Evolutionary conservation across 1,140 invertebrate genomes (phyloP).

Genomic region (Stratiolaelaps scimitus): DNA sequence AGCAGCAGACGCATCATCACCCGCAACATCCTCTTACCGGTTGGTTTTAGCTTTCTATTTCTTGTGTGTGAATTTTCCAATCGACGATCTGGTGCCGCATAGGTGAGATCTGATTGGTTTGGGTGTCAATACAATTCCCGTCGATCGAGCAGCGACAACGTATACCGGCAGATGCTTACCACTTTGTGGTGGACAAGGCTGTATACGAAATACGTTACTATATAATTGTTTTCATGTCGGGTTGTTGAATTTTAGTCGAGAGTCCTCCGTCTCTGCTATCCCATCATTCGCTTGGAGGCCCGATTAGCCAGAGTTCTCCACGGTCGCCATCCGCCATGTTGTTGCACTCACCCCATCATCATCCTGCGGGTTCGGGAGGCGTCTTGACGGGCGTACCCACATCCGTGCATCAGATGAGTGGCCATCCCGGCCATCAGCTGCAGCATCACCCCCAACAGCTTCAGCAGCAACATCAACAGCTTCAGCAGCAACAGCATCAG

Average conservation of each 20-base stretch:
- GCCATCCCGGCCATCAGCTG: too few relatives aligned
- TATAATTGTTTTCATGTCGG: neutral
- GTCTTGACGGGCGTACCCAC: too few relatives aligned
- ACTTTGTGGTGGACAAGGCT: neutral
- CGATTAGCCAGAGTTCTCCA: slow-evolving; percentile 22
- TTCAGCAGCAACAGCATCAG: too few relatives aligned
- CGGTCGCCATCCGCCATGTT: slow-evolving; percentile 21
- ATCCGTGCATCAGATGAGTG: too few relatives aligned
- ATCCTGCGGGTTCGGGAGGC: too few relatives aligned
- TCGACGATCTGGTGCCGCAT: neutral
- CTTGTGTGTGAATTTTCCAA: too few relatives aligned
- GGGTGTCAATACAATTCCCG: neutral
- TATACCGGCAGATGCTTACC: neutral
- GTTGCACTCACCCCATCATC: slow-evolving; percentile 16
- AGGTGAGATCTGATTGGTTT: neutral
- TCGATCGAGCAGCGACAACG: neutral
- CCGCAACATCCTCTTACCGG: neutral
- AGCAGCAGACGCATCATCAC: neutral
- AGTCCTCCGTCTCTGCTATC: slow-evolving; percentile 16
- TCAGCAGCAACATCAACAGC: neutral
- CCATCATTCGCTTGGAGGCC: slow-evolving; percentile 22
- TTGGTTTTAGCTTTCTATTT: neutral
- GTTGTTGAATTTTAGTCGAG: slow-evolving; percentile 5
- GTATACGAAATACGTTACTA: neutral
- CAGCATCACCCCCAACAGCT: too few relatives aligned